Evolutionary conservation across 2,113 vertebrate species (phyloP), one percentile per base, ranked within the genome.

Genomic region (Recurvirostra avosetta): DNA sequence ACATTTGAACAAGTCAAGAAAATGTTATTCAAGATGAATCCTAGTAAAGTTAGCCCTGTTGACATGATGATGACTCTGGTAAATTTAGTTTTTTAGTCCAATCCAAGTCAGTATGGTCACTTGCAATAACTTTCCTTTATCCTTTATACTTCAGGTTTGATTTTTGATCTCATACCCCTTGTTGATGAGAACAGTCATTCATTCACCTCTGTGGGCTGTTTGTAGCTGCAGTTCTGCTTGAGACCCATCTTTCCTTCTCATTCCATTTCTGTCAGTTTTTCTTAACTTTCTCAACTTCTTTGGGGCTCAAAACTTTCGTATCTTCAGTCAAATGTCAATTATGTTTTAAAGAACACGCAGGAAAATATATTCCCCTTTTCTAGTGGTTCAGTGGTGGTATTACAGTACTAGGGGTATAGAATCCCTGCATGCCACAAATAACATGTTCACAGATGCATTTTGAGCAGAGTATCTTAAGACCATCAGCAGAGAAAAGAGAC

Each of bases 51-150:
- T 95, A 99, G 98, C 96, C 98, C 98, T 5, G 98, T 99, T 94
- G 99, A 99, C 92, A 98, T 98, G 98, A 99, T 99, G 98, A 99
- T 99, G 98, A 99, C 97, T 92, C 98, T 99, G 98, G 98, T 99
- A 96, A 98, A 92, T 66, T 21, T 43, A 81, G 6, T 7, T 77
- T 68, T 89, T 90, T 74, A 81, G 62, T 87, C 8, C 18, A 45
- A 49, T 68, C 17, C 59, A 40, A 56, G 32, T 59, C 29, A 73
- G 22, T 79, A 26, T 59, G 6, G 13, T 85, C 22, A 38, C 27
- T 90, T 71, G 26, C 23, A 86, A 8, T 32, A 49, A 26, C 22
- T 70, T 90, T 67, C 32, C 55, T 38, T 38, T 38, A 38, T 38
- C 32, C 10, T 88, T 10, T 43, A 2, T 50, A 20, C 32, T 87